A percentile compares a stretch with the other conserved stretches of the same genome.
Conservation (phyloP, 1,140 invertebrate species). For the Diploscapter pachys region DNA sequence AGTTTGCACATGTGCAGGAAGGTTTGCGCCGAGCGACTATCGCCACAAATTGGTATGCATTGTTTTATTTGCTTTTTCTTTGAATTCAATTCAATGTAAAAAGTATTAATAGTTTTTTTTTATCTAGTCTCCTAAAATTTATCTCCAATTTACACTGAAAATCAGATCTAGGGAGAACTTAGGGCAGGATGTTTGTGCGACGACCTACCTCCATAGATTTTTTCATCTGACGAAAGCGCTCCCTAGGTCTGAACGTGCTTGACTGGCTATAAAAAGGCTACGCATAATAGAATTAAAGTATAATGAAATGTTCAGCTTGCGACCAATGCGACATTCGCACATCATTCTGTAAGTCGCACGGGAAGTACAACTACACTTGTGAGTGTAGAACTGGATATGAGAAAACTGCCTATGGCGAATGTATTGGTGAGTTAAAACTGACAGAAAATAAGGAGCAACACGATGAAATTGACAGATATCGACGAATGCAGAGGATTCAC, state of each 20-base stretch:
- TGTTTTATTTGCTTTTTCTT: background rate
- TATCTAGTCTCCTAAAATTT: background rate
- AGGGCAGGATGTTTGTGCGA: too few relatives aligned
- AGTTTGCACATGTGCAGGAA: slow-evolving; percentile 45
- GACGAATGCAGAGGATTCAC: slow-evolving; percentile 42
- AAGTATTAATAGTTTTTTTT: background rate
- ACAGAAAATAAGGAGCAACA: background rate
- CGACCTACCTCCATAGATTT: too few relatives aligned
- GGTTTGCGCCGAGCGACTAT: slow-evolving; percentile 47
- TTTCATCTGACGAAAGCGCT: too few relatives aligned
- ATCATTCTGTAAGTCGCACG: slow-evolving; percentile 44
- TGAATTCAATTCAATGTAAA: background rate
- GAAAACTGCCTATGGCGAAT: slow-evolving; percentile 41
- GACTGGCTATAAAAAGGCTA: too few relatives aligned
- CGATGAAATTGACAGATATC: slow-evolving; percentile 38
- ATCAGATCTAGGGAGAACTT: too few relatives aligned
- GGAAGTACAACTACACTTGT: slow-evolving; percentile 50
- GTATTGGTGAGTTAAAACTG: slow-evolving; percentile 31
- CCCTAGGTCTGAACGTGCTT: too few relatives aligned
- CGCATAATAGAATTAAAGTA: too few relatives aligned
- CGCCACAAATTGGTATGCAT: slow-evolving; percentile 43
- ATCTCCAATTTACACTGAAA: too few relatives aligned
- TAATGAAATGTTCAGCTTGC: slow-evolving; percentile 39
- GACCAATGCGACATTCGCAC: slow-evolving; percentile 47
- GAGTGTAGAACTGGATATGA: slow-evolving; percentile 46